These are phyloP conservation scores for Tragelaphus strepsiceros DNA, from an alignment of 2,113 vertebrate species.

Conservation along the genomic window DNA sequence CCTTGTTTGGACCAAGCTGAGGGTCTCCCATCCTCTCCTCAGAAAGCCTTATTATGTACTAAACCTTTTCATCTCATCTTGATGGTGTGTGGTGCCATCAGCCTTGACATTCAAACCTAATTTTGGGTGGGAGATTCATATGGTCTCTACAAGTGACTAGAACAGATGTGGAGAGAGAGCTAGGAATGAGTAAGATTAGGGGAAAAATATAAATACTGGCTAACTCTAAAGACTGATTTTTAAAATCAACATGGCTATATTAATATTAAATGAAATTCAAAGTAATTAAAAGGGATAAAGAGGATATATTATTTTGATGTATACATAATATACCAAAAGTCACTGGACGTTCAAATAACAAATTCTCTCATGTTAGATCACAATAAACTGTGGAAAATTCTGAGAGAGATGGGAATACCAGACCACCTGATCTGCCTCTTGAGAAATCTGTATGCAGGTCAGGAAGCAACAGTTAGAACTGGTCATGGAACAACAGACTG, in stretches of 20 bases:
- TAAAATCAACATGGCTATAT: not conserved
- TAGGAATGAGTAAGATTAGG: not conserved
- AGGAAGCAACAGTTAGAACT: too few relatives aligned
- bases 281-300: not conserved
- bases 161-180: not conserved
- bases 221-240: not conserved
- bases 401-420: too few relatives aligned
- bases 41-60: not conserved
- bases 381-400: too few relatives aligned
- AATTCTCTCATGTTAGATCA: not conserved
- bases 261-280: not conserved
- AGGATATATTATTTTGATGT: not conserved
- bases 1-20: not conserved
- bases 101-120: not conserved
- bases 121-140: not conserved
- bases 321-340: not conserved
- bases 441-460: too few relatives aligned
- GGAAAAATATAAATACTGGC: not conserved
- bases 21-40: not conserved
- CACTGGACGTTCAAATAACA: not conserved
- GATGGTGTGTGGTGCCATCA: not conserved
- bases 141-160: not conserved
- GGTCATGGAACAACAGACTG: too few relatives aligned
- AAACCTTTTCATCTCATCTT: not conserved
- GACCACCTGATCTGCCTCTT: too few relatives aligned